Evolutionary conservation across 2,113 vertebrate species (phyloP).

Genomic region (Prinia subflava): DNA sequence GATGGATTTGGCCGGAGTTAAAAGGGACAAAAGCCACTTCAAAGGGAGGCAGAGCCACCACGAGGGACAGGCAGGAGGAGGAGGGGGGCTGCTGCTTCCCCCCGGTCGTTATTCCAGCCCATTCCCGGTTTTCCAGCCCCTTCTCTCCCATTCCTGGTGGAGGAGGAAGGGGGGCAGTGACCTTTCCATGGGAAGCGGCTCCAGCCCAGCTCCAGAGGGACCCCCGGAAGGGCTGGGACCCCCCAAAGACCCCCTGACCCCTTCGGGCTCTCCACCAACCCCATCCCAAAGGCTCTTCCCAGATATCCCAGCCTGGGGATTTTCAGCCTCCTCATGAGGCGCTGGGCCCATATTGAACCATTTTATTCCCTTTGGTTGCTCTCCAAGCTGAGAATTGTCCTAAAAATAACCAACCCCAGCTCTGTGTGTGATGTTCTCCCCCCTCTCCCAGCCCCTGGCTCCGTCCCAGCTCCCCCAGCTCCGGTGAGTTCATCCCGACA

Average conservation of each 20-base stretch:
- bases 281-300: background rate
- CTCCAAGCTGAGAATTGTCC: slow-evolving; percentile 30
- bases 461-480: background rate
- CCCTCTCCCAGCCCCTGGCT: background rate
- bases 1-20: background rate
- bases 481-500: background rate
- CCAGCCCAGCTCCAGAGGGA: background rate
- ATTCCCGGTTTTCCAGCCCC: background rate
- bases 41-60: background rate
- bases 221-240: background rate
- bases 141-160: no score
- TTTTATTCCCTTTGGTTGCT: slow-evolving; percentile 4
- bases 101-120: fast-evolving
- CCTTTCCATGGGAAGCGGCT: background rate
- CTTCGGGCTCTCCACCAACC: background rate
- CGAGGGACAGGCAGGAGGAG: background rate
- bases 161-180: background rate
- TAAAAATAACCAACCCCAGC: slow-evolving; percentile 50
- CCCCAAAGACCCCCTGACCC: background rate
- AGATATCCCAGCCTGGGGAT: background rate
- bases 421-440: background rate
- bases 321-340: background rate
- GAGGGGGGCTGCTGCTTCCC: no score
- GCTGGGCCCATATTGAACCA: slow-evolving; percentile 9
- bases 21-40: background rate